Conservation (phyloP, 1,140 invertebrate species). For the Drosophila sturtevanti region DNA sequence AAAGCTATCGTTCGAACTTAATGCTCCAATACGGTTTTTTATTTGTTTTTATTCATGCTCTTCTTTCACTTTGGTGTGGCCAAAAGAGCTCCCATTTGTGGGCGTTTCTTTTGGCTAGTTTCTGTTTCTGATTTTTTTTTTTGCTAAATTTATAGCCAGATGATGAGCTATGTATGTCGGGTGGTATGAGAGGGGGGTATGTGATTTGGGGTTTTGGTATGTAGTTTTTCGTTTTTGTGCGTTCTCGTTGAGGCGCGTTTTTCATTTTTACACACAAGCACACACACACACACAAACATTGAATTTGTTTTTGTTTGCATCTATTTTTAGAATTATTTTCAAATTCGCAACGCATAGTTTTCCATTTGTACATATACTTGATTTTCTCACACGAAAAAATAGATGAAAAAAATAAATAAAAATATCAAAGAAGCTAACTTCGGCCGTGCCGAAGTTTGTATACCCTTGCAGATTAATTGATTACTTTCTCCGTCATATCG, state of each 20-base stretch:
- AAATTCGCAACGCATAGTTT: constrained; percentile 78
- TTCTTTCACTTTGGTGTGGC: background rate
- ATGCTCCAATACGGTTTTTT: background rate
- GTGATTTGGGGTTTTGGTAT: constrained; percentile 43
- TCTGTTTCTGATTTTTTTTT: constrained; percentile 26
- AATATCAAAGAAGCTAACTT: too few relatives aligned
- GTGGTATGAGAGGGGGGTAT: constrained; percentile 21
- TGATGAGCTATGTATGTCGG: constrained; percentile 28
- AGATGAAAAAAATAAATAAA: constrained; percentile 12
- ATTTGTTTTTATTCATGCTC: background rate
- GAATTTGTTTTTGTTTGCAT: constrained; percentile 67
- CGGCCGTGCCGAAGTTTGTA: too few relatives aligned
- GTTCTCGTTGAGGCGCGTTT: constrained; percentile 38
- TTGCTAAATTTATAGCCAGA: constrained; percentile 60
- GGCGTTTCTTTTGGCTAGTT: constrained; percentile 29
- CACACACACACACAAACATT: constrained; percentile 16
- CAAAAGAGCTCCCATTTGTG: constrained; percentile 12
- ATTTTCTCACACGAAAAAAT: constrained; percentile 43
- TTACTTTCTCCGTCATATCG: too few relatives aligned
- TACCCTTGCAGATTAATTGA: too few relatives aligned
- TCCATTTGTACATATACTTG: constrained; percentile 39
- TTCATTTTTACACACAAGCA: constrained; percentile 32
- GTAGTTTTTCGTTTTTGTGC: constrained; percentile 39
- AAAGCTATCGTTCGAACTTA: background rate
- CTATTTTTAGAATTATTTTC: constrained; percentile 77